Percentiles rank a stretch among this genome's conserved stretches.
Evolutionary conservation across 2,797 vertebrate species (phyloP).

Genomic region (Enteromius paludinosus): DNA sequence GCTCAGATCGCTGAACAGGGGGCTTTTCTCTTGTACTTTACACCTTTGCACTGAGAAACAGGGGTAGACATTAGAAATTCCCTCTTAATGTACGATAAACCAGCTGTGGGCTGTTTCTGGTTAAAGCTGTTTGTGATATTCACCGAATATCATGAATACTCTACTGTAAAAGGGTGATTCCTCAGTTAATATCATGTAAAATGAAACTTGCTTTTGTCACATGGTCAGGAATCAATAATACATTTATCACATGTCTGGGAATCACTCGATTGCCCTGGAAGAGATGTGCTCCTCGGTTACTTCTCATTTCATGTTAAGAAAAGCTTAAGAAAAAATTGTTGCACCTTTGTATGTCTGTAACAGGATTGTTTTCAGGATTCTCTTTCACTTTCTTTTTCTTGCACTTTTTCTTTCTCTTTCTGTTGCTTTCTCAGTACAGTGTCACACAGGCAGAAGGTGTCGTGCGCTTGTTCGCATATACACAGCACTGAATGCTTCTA

Average conservation of each 20-base stretch:
- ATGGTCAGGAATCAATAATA: neutral
- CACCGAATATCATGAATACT: neutral
- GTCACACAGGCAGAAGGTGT: neutral
- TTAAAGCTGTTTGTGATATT: constrained; percentile 28
- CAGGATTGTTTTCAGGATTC: no score
- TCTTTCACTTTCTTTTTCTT: constrained; percentile 26
- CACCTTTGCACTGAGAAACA: constrained; percentile 6
- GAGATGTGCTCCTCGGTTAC: neutral
- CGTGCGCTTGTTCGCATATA: neutral
- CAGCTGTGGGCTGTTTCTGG: constrained; percentile 37
- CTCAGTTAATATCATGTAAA: neutral
- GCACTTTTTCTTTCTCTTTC: constrained; percentile 31
- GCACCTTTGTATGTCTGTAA: no score
- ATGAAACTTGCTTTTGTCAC: neutral
- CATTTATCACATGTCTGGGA: neutral
- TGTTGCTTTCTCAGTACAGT: constrained; percentile 7
- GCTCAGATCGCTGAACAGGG: constrained; percentile 28
- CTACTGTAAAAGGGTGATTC: constrained; percentile 19
- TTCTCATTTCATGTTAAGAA: neutral
- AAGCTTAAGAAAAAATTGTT: neutral
- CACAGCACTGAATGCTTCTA: neutral
- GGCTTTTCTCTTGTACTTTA: constrained; percentile 53
- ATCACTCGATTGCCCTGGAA: neutral
- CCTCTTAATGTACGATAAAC: constrained; percentile 27
- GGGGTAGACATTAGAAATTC: constrained; percentile 32